phyloP scores from a whole-genome alignment of 2,888 invertebrate species.

The Therioaphis trifolii region DNA sequence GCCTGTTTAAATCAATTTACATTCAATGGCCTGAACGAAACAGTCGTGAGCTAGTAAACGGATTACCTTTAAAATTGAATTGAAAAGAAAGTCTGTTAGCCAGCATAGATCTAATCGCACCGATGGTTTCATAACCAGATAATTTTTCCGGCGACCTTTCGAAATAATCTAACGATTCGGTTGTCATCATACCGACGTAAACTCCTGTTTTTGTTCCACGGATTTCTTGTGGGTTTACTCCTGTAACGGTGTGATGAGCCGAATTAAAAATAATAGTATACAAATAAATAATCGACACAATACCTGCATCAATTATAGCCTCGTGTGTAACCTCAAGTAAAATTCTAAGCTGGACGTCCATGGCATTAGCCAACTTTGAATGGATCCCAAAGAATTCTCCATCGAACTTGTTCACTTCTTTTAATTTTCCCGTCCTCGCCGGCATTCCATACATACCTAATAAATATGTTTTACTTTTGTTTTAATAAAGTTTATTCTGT shows the following conservation, averaged over 20 bases:
- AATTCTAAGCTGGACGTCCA: constrained; percentile 71
- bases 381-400: constrained; percentile 71
- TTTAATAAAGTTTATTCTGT: too few relatives aligned
- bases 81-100: constrained; percentile 74
- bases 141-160: constrained; percentile 68
- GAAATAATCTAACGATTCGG: constrained; percentile 68
- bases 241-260: constrained; percentile 65
- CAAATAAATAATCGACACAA: not conserved
- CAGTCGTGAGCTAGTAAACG: not conserved
- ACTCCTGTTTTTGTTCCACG: constrained; percentile 70
- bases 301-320: constrained; percentile 71
- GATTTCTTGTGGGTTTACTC: constrained; percentile 69
- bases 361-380: constrained; percentile 69
- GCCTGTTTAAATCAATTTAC: constrained; percentile 28
- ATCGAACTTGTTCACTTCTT: constrained; percentile 69
- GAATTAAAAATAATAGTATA: not conserved
- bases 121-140: constrained; percentile 75
- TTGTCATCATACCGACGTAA: constrained; percentile 67
- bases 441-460: constrained; percentile 65
- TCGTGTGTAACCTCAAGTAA: constrained; percentile 70
- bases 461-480: too few relatives aligned
- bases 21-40: not conserved
- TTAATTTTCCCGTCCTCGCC: constrained; percentile 68
- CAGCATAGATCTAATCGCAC: constrained; percentile 75
- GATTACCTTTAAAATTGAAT: constrained; percentile 72